Conservation (phyloP, 2,797 vertebrate species). For the Myotis vivesi region DNA sequence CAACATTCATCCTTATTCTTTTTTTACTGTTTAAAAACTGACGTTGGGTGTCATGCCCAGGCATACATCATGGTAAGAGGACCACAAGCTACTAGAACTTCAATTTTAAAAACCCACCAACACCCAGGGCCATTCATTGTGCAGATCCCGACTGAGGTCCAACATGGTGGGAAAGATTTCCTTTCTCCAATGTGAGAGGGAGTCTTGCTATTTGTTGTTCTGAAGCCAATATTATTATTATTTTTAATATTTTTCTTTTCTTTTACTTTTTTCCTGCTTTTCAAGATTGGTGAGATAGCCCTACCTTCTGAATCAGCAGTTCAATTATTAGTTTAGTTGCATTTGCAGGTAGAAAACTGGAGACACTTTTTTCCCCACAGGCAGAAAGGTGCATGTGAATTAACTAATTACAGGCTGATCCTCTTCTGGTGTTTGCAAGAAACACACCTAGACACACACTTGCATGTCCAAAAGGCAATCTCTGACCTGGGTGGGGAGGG, state of each 20-base stretch:
- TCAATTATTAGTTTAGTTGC: slow-evolving; percentile 67
- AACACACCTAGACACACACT: neutral
- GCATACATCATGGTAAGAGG: neutral
- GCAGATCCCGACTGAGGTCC: neutral
- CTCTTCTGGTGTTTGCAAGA: slow-evolving; percentile 65
- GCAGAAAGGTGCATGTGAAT: slow-evolving; percentile 54
- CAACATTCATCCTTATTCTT: neutral
- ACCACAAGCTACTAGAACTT: neutral
- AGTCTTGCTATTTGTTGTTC: neutral
- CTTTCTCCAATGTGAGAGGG: neutral
- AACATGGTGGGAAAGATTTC: neutral
- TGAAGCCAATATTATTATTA: neutral
- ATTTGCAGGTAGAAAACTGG: slow-evolving; percentile 50
- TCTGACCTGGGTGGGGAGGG: neutral
- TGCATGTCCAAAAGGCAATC: neutral
- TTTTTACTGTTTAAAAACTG: slow-evolving; percentile 10
- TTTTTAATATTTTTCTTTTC: neutral
- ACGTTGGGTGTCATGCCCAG: neutral
- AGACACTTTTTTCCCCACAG: slow-evolving; percentile 19
- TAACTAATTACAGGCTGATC: slow-evolving; percentile 66
- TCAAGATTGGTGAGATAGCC: neutral
- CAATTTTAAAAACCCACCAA: neutral
- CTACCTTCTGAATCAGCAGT: slow-evolving; percentile 60
- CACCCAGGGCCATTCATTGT: neutral
- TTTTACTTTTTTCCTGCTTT: neutral